Evolutionary conservation across 2,888 invertebrate genomes (phyloP).

Genomic region (Cerastis rubricosa): DNA sequence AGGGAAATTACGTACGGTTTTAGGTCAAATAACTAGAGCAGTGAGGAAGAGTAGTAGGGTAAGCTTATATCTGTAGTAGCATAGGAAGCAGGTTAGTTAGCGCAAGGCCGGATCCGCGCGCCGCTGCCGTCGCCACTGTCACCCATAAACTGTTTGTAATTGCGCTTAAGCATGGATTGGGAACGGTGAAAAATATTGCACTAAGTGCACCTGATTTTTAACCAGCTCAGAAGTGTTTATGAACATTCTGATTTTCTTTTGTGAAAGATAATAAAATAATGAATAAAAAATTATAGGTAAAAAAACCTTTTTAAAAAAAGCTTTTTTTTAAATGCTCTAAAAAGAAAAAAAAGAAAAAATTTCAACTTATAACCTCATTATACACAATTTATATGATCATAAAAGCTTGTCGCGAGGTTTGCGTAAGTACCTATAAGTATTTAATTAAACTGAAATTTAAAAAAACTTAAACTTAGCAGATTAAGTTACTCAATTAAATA

Average conservation of each 20-base stretch:
- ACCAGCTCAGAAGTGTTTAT: slow-evolving; percentile 16
- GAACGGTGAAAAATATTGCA: slow-evolving; percentile 70
- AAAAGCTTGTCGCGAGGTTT: too few relatives aligned
- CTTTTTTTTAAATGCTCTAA: too few relatives aligned
- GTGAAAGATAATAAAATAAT: slow-evolving; percentile 13
- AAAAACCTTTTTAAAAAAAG: too few relatives aligned
- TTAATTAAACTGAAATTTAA: too few relatives aligned
- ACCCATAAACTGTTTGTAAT: slow-evolving; percentile 69
- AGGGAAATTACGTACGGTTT: slow-evolving; percentile 44
- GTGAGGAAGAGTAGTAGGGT: slow-evolving; percentile 64
- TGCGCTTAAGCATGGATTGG: slow-evolving; percentile 72
- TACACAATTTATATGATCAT: too few relatives aligned
- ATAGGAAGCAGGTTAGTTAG: slow-evolving; percentile 71
- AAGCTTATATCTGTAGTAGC: slow-evolving; percentile 51
- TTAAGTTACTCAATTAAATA: too few relatives aligned
- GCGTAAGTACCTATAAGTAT: too few relatives aligned
- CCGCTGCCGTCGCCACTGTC: slow-evolving; percentile 53
- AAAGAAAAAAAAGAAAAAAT: too few relatives aligned
- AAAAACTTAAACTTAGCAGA: too few relatives aligned
- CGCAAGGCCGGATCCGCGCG: slow-evolving; percentile 67
- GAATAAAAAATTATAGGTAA: background rate
- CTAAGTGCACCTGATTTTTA: slow-evolving; percentile 45
- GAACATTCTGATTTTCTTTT: slow-evolving; percentile 12
- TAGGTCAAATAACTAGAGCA: slow-evolving; percentile 65
- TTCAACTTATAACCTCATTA: too few relatives aligned